Evolutionary conservation across 1,140 invertebrate species (phyloP), one percentile per base, ranked within the genome.

Genomic region (Philotrypesis tridentata): DNA sequence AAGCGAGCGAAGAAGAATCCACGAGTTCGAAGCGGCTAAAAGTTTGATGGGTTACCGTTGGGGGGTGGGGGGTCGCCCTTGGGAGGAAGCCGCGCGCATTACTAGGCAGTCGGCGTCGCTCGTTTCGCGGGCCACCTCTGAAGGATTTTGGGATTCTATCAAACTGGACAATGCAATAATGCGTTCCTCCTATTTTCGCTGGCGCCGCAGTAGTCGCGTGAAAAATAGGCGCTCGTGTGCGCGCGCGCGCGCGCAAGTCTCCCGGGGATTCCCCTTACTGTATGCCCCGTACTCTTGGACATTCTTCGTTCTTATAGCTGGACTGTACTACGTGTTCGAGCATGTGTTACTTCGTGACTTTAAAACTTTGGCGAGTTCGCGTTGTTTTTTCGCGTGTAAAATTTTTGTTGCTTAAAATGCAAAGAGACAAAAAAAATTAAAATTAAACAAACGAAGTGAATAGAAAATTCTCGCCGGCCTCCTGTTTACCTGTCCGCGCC

Each of bases 111-210:
- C 80, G 85, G 87, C 87, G 88, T 88, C 84, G 67, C 76, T 70
- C 83, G 74, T 43, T 55, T 43, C 74, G 67, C 25, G 80, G 83
- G 83, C 86, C 84, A 89, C 86, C 88, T 87, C 82, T 90, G 88
- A 92, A 91, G 90, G 90, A 92, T 92, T 92, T 92, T 88, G 85
- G 88, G 90, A 91, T 92, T 91, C 90, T 91, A 91, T 92, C 90
- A 91, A 91, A 91, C 90, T 88, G 90, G 90, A 91, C 91, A 92
- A 92, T 92, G 90, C 88, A 92, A 92, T 91, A 92, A 91, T 90
- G 88, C 82, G 87, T 85, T 82, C 78, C 85, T 86, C 78, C 83
- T 86, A 83, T 83, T 85, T n/a, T 85, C 82, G 82, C 72, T 70
- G 48, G 68, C 63, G 37, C 79, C 80, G 63, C 55, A 77, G 31